Evolutionary conservation across 2,113 vertebrate genomes (phyloP).

Genomic region (Neogobius melanostomus): DNA sequence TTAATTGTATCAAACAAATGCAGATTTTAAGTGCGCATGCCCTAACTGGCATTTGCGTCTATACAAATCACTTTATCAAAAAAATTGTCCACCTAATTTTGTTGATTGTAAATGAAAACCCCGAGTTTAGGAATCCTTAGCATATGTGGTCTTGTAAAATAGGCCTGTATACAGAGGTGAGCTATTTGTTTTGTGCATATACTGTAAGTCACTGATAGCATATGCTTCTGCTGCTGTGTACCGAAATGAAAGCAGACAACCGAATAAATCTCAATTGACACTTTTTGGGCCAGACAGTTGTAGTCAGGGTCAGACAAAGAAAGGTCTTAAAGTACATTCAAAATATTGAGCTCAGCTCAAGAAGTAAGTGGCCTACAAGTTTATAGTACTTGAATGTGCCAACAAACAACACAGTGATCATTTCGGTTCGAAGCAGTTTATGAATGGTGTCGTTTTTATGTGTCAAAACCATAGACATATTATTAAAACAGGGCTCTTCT

Average conservation of each 20-base stretch:
- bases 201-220: background rate
- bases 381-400: background rate
- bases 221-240: background rate
- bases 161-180: too few species aligned
- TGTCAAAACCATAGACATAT: too few species aligned
- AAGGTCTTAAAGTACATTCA: background rate
- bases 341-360: background rate
- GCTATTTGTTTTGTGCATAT: background rate
- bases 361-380: background rate
- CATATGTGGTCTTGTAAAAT: too few species aligned
- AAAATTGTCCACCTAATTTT: too few species aligned
- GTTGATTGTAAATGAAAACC: too few species aligned
- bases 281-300: background rate
- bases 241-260: background rate
- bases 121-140: too few species aligned
- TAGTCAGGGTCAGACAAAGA: background rate
- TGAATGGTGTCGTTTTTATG: background rate
- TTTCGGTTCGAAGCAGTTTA: background rate
- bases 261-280: background rate
- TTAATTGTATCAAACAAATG: too few species aligned
- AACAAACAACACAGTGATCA: background rate
- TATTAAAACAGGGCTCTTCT: conserved; percentile 16
- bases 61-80: too few species aligned
- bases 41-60: too few species aligned
- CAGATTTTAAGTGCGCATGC: too few species aligned